Base-by-base conservation (phyloP, 2,113 vertebrate species). In the Brienomyrus longianalis region DNA sequence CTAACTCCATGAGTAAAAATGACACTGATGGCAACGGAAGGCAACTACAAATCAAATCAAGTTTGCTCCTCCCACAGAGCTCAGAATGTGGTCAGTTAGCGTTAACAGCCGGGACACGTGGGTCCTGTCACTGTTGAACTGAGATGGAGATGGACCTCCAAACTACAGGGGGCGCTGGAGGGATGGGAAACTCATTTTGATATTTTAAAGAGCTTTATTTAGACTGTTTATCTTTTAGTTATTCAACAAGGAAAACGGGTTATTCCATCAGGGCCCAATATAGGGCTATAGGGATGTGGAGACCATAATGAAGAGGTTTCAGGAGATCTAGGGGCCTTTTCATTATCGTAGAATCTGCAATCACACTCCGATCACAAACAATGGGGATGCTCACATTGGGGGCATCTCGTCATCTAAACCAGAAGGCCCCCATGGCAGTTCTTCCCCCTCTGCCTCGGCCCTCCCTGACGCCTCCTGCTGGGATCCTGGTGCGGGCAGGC, bases 351-450 rank as follows among this genome's bases (percentile, higher is more conserved):
- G 50, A 87, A 17, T 17, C 27, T 66, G 52, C 86, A 80, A 15
- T 48, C 43, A 51, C 62, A 51, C 47, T 89, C 45, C 15, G 4
- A 89, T 43, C 74, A 52, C 45, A 52, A 51, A 11, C 3, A 48
- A 88, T 86, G 80, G 7, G 92, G 92, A 91, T 90, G 95, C 96
- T 97, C 97, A 96, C 95, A 86, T 96, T 91, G 96, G 95, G 90
- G 94, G 95, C 19, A 94, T 94, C 15, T 96, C 94, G 90, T 96
- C 92, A 88, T 96, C 94, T 92, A 93, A 92, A 91, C 94, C 93
- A 90, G 92, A 91, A 90, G 95, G 95, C 95, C 95, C 97, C 35
- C 6, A 80, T 45, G 88, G 93, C 92, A 93, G 91, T 92, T 94
- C 90, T 91, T 92, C 92, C 83, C 87, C 88, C 59, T 90, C 88